Conservation (phyloP, 1,140 invertebrate genomes). For the Hylaeus volcanicus region DNA sequence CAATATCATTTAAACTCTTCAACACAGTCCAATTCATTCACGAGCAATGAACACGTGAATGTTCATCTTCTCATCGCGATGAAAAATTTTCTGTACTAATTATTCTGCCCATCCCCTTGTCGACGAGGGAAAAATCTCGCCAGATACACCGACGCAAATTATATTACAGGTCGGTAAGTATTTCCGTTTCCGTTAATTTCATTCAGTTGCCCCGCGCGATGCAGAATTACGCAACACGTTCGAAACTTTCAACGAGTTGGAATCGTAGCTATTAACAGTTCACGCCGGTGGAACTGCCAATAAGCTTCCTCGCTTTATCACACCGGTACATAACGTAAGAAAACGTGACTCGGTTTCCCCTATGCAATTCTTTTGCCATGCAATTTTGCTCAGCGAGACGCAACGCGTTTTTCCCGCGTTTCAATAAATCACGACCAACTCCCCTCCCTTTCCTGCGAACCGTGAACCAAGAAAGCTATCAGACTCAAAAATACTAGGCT, state of each 20-base stretch:
- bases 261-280: not conserved
- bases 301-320: not conserved
- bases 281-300: not conserved
- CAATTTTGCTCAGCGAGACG: not conserved
- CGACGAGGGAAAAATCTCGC: not conserved
- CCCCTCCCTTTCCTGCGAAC: not conserved
- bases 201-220: not conserved
- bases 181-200: not conserved
- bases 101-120: not conserved
- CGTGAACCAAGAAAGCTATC: not conserved
- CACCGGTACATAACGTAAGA: not conserved
- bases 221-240: not conserved
- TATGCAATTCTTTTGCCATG: conserved; percentile 6
- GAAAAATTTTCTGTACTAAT: too few species aligned
- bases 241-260: not conserved
- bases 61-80: too few species aligned
- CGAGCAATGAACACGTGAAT: not conserved
- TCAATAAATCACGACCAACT: conserved; percentile 32
- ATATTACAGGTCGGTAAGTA: not conserved
- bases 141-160: not conserved
- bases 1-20: too few species aligned
- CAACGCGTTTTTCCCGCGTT: not conserved
- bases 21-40: too few species aligned
- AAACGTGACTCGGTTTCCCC: conserved; percentile 31
- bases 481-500: not conserved